phyloP scores from a whole-genome alignment of 2,797 vertebrate species.

The Anabas testudineus region DNA sequence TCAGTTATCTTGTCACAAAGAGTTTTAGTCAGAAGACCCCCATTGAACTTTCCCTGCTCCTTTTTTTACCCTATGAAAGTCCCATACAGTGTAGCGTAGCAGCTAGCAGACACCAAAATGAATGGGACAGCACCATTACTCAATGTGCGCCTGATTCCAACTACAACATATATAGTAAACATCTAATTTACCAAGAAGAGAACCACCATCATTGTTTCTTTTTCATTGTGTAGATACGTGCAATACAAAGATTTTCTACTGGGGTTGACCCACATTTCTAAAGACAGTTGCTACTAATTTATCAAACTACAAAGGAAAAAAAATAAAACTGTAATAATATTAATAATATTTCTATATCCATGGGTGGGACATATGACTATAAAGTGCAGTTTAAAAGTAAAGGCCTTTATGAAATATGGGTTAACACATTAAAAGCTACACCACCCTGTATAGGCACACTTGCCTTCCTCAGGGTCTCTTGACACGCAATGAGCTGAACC shows the following conservation, averaged over 20 bases:
- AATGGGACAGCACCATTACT: slow-evolving; percentile 55
- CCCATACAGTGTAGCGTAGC: slow-evolving; percentile 6
- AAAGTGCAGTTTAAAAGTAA: too few relatives aligned
- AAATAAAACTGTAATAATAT: too few relatives aligned
- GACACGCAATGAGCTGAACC: too few relatives aligned
- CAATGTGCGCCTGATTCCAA: slow-evolving; percentile 7
- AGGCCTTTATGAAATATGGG: too few relatives aligned
- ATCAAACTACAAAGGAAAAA: too few relatives aligned
- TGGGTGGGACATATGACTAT: too few relatives aligned
- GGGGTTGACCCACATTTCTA: not conserved
- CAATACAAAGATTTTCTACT: not conserved
- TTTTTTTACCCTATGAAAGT: slow-evolving; percentile 8
- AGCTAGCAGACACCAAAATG: not conserved
- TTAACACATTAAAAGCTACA: too few relatives aligned
- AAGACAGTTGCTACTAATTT: not conserved
- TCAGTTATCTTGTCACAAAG: slow-evolving; percentile 32
- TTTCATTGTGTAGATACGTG: not conserved
- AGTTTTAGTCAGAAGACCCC: slow-evolving; percentile 51
- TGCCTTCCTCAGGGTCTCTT: too few relatives aligned
- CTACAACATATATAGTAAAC: not conserved
- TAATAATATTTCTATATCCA: too few relatives aligned
- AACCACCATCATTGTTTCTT: not conserved
- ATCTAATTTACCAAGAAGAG: slow-evolving; percentile 10
- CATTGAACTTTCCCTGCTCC: slow-evolving; percentile 26
- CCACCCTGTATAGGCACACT: too few relatives aligned